Conservation (phyloP, 2,797 vertebrate genomes). For the Clarias platycephalus region DNA sequence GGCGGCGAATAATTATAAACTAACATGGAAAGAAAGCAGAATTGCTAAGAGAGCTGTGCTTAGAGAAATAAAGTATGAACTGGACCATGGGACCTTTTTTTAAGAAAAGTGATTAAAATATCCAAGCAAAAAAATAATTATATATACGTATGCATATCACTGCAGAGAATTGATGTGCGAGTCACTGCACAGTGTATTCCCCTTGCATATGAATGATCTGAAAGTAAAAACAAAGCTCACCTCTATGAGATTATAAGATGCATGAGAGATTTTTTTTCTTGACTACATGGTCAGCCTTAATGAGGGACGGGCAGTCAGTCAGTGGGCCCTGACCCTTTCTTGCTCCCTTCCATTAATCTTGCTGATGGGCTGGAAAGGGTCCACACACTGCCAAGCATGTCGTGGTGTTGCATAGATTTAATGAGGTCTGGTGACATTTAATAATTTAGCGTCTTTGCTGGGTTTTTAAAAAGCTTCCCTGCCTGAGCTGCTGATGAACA, state of each 20-base stretch:
- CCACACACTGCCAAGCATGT: constrained; percentile 37
- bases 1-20: constrained; percentile 42
- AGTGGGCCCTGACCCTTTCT: constrained; percentile 35
- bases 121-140: neutral
- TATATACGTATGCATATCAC: neutral
- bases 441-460: constrained; percentile 69
- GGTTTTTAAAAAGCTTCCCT: constrained; percentile 66
- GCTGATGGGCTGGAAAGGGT: constrained; percentile 31
- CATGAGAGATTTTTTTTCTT: neutral
- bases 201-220: constrained; percentile 1
- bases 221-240: constrained; percentile 11
- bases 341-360: constrained; percentile 45
- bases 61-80: constrained; percentile 15
- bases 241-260: neutral
- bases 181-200: neutral
- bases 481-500: constrained; percentile 56
- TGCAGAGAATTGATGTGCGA: constrained; percentile 7
- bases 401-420: constrained; percentile 56
- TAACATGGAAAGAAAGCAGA: constrained; percentile 23
- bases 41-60: neutral
- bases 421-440: constrained; percentile 63
- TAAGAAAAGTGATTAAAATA: constrained; percentile 2
- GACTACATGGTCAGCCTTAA: constrained; percentile 38
- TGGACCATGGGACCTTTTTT: neutral
- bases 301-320: constrained; percentile 35